Evolutionary conservation across 2,113 vertebrate genomes (phyloP).

Genomic region (Bostrychus sinensis): DNA sequence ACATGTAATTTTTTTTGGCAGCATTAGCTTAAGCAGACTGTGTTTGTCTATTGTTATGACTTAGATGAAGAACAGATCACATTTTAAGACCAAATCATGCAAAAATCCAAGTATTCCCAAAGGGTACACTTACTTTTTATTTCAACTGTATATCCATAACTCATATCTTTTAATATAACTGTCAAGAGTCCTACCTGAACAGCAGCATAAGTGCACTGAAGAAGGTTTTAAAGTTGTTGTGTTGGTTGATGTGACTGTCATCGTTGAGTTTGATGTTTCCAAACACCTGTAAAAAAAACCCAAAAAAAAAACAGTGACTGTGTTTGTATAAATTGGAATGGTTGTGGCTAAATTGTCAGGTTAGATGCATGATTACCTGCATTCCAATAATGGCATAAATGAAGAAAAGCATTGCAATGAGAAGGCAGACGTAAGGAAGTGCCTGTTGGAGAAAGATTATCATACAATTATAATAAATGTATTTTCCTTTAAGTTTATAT

Average conservation of each 20-base stretch:
- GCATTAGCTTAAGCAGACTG: too few species aligned
- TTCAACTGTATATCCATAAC: too few species aligned
- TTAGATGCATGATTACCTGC: constrained; percentile 83
- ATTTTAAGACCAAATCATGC: too few species aligned
- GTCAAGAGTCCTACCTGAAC: constrained; percentile 86
- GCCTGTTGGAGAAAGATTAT: constrained; percentile 77
- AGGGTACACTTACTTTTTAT: too few species aligned
- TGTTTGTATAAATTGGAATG: background rate
- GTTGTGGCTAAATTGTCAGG: background rate
- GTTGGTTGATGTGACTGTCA: constrained; percentile 96
- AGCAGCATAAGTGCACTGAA: constrained; percentile 97
- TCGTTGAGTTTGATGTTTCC: constrained; percentile 97
- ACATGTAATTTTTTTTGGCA: too few species aligned
- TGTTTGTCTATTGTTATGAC: too few species aligned
- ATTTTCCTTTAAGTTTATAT: too few species aligned
- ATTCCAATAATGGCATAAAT: constrained; percentile 99
- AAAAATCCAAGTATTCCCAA: too few species aligned
- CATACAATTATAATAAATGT: background rate
- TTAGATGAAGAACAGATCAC: too few species aligned
- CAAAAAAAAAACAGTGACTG: too few species aligned
- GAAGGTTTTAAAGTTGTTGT: constrained; percentile 99
- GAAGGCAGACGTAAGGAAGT: constrained; percentile 96
- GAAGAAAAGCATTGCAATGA: constrained; percentile 99
- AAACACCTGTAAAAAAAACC: constrained; percentile 90
- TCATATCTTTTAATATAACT: too few species aligned